Base-by-base conservation (phyloP, 2,113 vertebrate species). In the Engraulis encrasicolus region DNA sequence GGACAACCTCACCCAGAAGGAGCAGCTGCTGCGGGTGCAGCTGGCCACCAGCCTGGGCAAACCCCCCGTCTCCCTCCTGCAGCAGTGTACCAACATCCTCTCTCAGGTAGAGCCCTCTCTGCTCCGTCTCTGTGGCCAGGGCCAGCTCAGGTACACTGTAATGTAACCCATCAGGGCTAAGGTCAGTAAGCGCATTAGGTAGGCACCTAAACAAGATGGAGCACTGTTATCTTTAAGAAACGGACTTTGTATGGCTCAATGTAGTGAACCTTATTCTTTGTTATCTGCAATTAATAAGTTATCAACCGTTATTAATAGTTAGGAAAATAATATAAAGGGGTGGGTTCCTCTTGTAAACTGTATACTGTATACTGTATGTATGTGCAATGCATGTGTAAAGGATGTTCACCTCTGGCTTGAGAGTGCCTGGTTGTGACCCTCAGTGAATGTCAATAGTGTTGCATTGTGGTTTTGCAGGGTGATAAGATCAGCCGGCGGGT, bases 401-500 rank as follows among this genome's bases (percentile, higher is more conserved):
- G 58, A 12, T 66, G 58, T 66, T 66, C 58, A 27, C 58, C 27
- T 1, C 58, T 66, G 58, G 78, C 74, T 18, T 78, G 84, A 80
- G 54, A 61, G 36, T 81, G 77, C 50, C 50, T 84, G 91, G 83
- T 91, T 74, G 83, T 80, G n/a, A 36, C 49, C 78, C 23, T 81
- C n/a, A 48, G 40, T 83, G 48, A 83, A 80, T 82, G 49, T 90
- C 88, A 94, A 90, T 93, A 83, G 89, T 95, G 92, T 93, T 92
- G 84, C 91, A 91, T 89, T 99, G 91, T 98, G 94, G 95, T 97
- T 95, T 99, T 97, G 86, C 98, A 99, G 98, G 98, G 98, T 84
- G 98, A 99, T 99, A 99, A 99, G 95, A 98, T 99, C 96, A 87
- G 93, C 96, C 96, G 98, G 93, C 96, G 97, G 98, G 98, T 99